Evolutionary conservation across 1,140 invertebrate genomes (phyloP).

Genomic region (Sminthurinus signatus): DNA sequence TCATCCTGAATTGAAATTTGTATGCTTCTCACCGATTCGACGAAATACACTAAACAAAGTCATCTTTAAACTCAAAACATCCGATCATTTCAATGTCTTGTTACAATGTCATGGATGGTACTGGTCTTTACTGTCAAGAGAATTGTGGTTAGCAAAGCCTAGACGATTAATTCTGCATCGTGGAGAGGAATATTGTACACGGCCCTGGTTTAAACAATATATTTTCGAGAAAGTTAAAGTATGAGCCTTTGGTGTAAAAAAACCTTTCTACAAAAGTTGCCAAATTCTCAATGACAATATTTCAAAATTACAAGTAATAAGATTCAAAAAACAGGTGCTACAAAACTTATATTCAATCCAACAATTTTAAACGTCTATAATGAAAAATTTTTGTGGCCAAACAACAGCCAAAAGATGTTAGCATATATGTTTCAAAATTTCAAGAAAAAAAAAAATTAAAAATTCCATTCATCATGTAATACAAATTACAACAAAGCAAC

Average conservation of each 20-base stretch:
- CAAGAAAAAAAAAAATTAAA: not conserved
- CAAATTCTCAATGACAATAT: not conserved
- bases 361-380: not conserved
- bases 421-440: not conserved
- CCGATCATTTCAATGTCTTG: not conserved
- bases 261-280: not conserved
- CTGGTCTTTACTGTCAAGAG: slow-evolving; percentile 3
- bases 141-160: not conserved
- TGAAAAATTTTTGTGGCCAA: not conserved
- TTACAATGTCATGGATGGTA: not conserved
- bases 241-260: not conserved
- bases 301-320: not conserved
- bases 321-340: not conserved
- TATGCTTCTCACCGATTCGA: slow-evolving; percentile 1
- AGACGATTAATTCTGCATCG: slow-evolving; percentile 14
- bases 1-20: not conserved
- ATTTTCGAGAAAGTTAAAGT: slow-evolving; percentile 11
- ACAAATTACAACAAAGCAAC: not conserved
- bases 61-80: not conserved
- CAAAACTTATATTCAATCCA: not conserved
- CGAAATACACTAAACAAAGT: not conserved
- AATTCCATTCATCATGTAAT: not conserved
- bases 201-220: slow-evolving; percentile 14
- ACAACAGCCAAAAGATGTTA: not conserved
- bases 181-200: slow-evolving; percentile 7